phyloP scores from a whole-genome alignment of 1,140 invertebrate genomes.

The Coelopa frigida region DNA sequence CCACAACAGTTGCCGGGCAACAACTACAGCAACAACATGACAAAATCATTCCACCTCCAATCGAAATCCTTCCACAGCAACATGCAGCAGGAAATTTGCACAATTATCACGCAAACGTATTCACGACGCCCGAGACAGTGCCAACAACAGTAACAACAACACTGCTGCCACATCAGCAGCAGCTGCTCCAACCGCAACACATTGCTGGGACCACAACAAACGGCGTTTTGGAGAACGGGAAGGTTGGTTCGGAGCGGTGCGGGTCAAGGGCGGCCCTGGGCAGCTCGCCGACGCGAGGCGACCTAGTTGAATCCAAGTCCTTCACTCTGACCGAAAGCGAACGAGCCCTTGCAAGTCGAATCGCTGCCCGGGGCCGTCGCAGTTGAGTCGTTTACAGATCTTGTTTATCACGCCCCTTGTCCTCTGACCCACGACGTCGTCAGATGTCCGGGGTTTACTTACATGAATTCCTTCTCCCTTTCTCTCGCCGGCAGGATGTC shows the following conservation, averaged over 20 bases:
- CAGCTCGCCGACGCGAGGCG: too few species aligned
- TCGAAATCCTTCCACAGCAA: slow-evolving; percentile 32
- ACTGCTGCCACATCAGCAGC: slow-evolving; percentile 7
- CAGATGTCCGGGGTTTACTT: background rate
- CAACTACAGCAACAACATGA: slow-evolving; percentile 19
- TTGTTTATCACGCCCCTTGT: too few species aligned
- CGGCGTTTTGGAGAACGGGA: slow-evolving; percentile 39
- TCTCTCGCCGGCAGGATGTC: slow-evolving; percentile 29
- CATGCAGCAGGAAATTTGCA: slow-evolving; percentile 19
- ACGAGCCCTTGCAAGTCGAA: too few species aligned
- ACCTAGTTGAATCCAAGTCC: too few species aligned
- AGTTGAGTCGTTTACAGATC: too few species aligned
- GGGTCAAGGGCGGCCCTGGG: too few species aligned
- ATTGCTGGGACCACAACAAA: slow-evolving; percentile 19
- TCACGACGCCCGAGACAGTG: slow-evolving; percentile 27
- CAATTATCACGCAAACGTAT: slow-evolving; percentile 32
- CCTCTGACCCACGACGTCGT: too few species aligned
- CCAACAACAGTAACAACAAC: slow-evolving; percentile 8
- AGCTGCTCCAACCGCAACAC: slow-evolving; percentile 14
- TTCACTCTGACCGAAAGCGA: too few species aligned
- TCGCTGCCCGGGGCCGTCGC: too few species aligned
- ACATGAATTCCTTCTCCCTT: slow-evolving; percentile 10
- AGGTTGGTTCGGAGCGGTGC: too few species aligned
- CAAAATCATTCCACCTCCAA: slow-evolving; percentile 35
- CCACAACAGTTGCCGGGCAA: slow-evolving; percentile 12